phyloP scores from a whole-genome alignment of 1,140 invertebrate species.

The Megalonaias nervosa region DNA sequence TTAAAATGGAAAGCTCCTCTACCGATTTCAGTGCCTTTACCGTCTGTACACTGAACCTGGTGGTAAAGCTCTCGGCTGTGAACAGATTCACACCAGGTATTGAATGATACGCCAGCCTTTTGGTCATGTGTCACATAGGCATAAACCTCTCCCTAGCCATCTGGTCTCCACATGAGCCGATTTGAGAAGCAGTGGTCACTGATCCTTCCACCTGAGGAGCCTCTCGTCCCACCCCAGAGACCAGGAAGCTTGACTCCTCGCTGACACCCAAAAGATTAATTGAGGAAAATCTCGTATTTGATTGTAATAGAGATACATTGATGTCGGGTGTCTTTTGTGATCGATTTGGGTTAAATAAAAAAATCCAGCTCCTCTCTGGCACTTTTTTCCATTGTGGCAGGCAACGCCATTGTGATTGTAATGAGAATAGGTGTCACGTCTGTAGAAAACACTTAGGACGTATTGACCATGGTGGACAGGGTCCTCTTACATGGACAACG shows the following conservation, averaged over 20 bases:
- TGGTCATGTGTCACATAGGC: slow-evolving; percentile 46
- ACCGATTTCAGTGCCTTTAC: slow-evolving; percentile 30
- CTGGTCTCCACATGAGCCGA: slow-evolving; percentile 55
- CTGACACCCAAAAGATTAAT: slow-evolving; percentile 44
- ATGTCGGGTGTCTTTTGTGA: slow-evolving; percentile 3
- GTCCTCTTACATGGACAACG: slow-evolving; percentile 23
- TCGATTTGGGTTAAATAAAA: slow-evolving; percentile 22
- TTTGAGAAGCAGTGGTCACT: slow-evolving; percentile 52
- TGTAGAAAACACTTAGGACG: slow-evolving; percentile 27
- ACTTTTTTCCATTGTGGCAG: slow-evolving; percentile 16
- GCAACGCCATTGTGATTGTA: background rate
- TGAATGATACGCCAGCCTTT: slow-evolving; percentile 20
- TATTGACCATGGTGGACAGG: slow-evolving; percentile 24
- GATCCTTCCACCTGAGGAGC: slow-evolving; percentile 40
- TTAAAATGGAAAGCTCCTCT: slow-evolving; percentile 35
- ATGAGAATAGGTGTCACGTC: slow-evolving; percentile 5
- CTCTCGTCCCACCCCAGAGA: slow-evolving; percentile 37
- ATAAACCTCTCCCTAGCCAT: slow-evolving; percentile 52
- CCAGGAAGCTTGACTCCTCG: slow-evolving; percentile 58
- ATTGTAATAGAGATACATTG: slow-evolving; percentile 17
- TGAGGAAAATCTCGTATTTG: slow-evolving; percentile 43
- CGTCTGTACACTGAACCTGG: slow-evolving; percentile 30
- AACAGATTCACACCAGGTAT: slow-evolving; percentile 26
- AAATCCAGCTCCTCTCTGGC: slow-evolving; percentile 43
- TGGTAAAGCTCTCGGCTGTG: slow-evolving; percentile 24